phyloP scores from a whole-genome alignment of 2,888 invertebrate species.

The Allophyes oxyacanthae region DNA sequence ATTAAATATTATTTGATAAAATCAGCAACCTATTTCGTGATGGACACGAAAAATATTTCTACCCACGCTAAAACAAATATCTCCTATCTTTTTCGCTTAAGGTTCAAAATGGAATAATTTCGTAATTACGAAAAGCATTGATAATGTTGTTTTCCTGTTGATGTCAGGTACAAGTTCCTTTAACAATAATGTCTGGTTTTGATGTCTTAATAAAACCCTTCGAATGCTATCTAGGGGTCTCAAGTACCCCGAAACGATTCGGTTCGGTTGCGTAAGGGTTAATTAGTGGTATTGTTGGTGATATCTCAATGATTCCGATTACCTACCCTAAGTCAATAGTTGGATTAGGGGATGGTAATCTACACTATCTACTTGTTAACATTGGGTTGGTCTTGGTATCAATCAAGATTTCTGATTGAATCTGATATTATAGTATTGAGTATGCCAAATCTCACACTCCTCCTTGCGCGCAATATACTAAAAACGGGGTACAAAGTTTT shows the following conservation, averaged over 20 bases:
- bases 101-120: conserved; percentile 48
- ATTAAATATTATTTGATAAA: conserved; percentile 66
- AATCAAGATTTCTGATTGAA: too few species aligned
- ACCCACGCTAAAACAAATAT: neutral
- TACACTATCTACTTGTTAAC: neutral
- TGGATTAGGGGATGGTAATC: conserved; percentile 8
- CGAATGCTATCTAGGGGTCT: conserved; percentile 60
- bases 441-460: too few species aligned
- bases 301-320: conserved; percentile 41
- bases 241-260: conserved; percentile 50
- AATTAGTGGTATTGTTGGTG: conserved; percentile 59
- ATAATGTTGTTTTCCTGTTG: conserved; percentile 57
- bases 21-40: conserved; percentile 52
- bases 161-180: conserved; percentile 75
- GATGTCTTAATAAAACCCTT: conserved; percentile 78
- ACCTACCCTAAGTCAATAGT: conserved; percentile 45
- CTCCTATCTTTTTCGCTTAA: conserved; percentile 25
- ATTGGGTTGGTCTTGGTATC: too few species aligned
- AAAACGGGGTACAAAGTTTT: too few species aligned
- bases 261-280: conserved; percentile 52
- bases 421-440: too few species aligned
- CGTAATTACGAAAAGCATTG: neutral
- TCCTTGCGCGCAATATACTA: too few species aligned
- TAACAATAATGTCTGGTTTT: conserved; percentile 74
- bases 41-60: conserved; percentile 24